These are phyloP conservation scores for Periophthalmus magnuspinnatus DNA, from an alignment of 2,797 vertebrate genomes.

Conservation along the genomic window DNA sequence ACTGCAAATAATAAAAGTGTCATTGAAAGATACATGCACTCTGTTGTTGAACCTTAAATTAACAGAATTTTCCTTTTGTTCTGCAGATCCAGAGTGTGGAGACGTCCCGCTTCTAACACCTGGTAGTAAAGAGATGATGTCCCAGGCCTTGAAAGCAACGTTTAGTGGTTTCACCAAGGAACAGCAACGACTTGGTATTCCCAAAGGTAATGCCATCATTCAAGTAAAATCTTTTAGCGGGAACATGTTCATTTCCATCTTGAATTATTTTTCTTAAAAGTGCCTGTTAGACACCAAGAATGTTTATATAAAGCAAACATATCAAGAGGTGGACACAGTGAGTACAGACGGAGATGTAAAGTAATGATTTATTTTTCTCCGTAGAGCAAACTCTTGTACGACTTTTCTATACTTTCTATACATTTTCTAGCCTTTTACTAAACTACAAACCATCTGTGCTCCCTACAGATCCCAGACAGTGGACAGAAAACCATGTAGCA, in stretches of 20 bases:
- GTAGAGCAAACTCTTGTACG: conserved; percentile 37
- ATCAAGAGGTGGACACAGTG: conserved; percentile 26
- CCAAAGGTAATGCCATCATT: conserved; percentile 84
- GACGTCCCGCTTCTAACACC: conserved; percentile 96
- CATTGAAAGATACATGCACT: background rate
- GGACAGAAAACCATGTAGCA: conserved; percentile 92
- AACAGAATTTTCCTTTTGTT: conserved; percentile 1
- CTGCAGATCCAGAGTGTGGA: conserved; percentile 93
- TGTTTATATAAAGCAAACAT: conserved; percentile 17
- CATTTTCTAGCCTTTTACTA: too few relatives aligned
- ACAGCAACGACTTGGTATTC: conserved; percentile 93
- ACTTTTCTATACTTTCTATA: background rate
- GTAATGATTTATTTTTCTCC: conserved; percentile 49
- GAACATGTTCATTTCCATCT: background rate
- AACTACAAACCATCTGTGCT: background rate
- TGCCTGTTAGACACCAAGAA: conserved; percentile 28
- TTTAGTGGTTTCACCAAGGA: conserved; percentile 98
- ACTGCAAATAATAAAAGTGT: background rate
- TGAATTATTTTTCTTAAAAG: conserved; percentile 6
- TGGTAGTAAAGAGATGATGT: conserved; percentile 99
- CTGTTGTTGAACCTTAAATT: background rate
- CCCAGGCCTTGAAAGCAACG: conserved; percentile 94
- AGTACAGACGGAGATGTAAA: conserved; percentile 39
- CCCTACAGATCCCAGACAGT: conserved; percentile 90
- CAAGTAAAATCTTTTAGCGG: conserved; percentile 12